Base-by-base conservation (phyloP, 2,888 invertebrate genomes). In the Erannis defoliaria region DNA sequence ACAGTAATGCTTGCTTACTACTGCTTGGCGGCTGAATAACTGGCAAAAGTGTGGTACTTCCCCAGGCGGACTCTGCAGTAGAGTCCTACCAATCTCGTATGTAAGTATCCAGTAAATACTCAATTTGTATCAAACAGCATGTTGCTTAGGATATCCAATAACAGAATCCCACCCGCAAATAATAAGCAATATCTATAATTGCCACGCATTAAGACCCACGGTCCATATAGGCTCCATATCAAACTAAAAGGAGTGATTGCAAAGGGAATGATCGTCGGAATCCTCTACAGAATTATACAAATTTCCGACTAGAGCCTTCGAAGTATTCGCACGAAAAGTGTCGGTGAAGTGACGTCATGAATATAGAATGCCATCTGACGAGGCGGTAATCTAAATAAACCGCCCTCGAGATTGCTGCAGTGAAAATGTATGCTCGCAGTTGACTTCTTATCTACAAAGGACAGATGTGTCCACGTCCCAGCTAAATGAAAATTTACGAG, bases 371-470 rank as follows among this genome's bases (percentile, higher is more conserved):
- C 62, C 67, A 68, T 64, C 74, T 77, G 75, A 78, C 73, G 77
- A 76, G 76, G 67, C 75, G 75, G 76, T 84, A 84, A 86, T 84
- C 82, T 82, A 81, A 85, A 83, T 84, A 84, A 82, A 81, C 75
- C 70, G 75, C 64, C 74, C 71, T 68, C 66, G 68, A 77, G 74
- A 79, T 80, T 78, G 76, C 76, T 72, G 70, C 68, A 66, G 55
- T 69, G 73, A 74, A 78, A 81, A 80, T 83, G 78, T 81, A 82
- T 75, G 75, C 73, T 70, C 10, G 42, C n/a, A 66, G 71, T 73
- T 69, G 73, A 78, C 71, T 76, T 56, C 70, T 67, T 67, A 60
- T 60, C 68, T 46, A 46, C 37, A 31, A 26, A 51, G 62, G 55
- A 65, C 70, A 65, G 68, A 62, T 62, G 67, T 57, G 55, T 55